phyloP scores from a whole-genome alignment of 1,140 invertebrate genomes.

The Lepidotrigona ventralis region DNA sequence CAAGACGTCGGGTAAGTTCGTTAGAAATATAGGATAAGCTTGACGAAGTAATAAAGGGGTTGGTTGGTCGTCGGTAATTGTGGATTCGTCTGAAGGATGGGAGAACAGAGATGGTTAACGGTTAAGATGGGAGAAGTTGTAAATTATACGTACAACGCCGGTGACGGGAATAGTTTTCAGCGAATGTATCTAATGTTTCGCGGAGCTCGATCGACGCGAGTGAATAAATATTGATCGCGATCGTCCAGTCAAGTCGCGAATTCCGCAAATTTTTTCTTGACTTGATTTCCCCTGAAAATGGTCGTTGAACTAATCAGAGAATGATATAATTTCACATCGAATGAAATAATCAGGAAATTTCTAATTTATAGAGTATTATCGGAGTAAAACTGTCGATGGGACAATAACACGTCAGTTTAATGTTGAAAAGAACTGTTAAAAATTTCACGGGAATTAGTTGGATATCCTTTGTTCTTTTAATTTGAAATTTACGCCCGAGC shows the following conservation, averaged over 20 bases:
- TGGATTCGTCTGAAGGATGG: background rate
- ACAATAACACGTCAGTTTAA: too few species aligned
- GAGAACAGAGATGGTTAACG: background rate
- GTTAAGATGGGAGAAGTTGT: background rate
- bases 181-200: background rate
- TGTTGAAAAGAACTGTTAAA: too few species aligned
- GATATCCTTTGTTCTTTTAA: background rate
- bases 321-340: too few species aligned
- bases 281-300: background rate
- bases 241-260: background rate
- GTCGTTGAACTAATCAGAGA: too few species aligned
- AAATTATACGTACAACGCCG: conserved; percentile 28
- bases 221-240: too few species aligned
- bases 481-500: background rate
- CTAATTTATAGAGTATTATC: too few species aligned
- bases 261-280: background rate
- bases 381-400: too few species aligned
- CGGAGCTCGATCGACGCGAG: background rate
- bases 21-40: conserved; percentile 43
- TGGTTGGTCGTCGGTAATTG: conserved; percentile 14
- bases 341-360: too few species aligned
- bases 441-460: too few species aligned
- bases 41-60: conserved; percentile 40
- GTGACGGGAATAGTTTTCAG: conserved; percentile 16
- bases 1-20: conserved; percentile 37